Conservation (phyloP, 2,113 vertebrate genomes). For the Galbula dea region DNA sequence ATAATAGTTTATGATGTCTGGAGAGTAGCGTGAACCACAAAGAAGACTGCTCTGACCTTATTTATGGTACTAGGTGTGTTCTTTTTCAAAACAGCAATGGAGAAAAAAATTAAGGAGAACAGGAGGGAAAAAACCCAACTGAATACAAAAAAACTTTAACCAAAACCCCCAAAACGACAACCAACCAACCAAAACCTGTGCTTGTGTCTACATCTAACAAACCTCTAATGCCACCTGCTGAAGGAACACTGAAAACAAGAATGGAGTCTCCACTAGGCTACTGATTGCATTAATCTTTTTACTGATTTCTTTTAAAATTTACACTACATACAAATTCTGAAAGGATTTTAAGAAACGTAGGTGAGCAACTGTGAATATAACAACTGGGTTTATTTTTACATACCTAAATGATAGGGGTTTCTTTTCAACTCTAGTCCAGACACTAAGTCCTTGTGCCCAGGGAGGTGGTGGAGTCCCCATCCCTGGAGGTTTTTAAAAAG, state of each 20-base stretch:
- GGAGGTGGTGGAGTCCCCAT: too few relatives aligned
- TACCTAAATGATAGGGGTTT: neutral
- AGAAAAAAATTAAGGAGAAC: neutral
- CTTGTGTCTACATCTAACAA: neutral
- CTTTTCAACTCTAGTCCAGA: neutral
- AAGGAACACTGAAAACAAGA: neutral
- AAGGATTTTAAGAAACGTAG: neutral
- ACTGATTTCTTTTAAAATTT: neutral
- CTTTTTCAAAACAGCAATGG: neutral
- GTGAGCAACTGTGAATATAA: neutral
- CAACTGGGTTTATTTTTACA: neutral
- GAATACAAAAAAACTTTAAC: neutral
- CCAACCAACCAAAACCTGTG: neutral
- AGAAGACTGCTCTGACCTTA: neutral
- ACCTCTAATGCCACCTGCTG: slow-evolving; percentile 16
- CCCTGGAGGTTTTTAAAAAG: too few relatives aligned
- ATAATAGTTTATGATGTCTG: neutral
- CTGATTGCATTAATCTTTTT: neutral
- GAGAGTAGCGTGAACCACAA: neutral
- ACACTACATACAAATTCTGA: neutral
- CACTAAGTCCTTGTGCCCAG: neutral
- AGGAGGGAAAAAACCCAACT: neutral
- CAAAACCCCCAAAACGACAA: too few relatives aligned
- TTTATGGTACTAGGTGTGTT: neutral
- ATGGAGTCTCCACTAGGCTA: neutral